Conservation (phyloP, 2,888 invertebrate species). For the Isoperla grammatica region DNA sequence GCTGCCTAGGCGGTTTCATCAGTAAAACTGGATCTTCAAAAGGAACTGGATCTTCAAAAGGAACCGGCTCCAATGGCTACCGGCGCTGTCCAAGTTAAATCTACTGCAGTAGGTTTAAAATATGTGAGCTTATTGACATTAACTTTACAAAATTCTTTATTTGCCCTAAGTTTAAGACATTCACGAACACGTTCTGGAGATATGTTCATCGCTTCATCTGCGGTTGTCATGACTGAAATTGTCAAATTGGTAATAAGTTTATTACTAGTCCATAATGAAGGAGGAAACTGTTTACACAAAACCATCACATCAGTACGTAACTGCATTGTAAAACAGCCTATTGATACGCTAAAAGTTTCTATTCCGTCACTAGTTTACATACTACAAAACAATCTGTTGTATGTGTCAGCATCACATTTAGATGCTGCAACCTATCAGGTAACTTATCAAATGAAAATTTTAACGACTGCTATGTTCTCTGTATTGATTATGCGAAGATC, state of each 20-base stretch:
- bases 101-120: too few relatives aligned
- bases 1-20: too few relatives aligned
- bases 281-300: slow-evolving; percentile 53
- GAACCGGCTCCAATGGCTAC: too few relatives aligned
- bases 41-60: too few relatives aligned
- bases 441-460: slow-evolving; percentile 93
- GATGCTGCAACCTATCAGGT: slow-evolving; percentile 99
- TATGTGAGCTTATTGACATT: too few relatives aligned
- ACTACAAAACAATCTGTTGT: slow-evolving; percentile 94
- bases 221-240: slow-evolving; percentile 88
- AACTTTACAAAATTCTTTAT: too few relatives aligned
- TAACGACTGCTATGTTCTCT: slow-evolving; percentile 97
- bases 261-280: slow-evolving; percentile 69
- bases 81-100: too few relatives aligned
- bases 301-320: slow-evolving; percentile 57
- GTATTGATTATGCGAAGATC: slow-evolving; percentile 77
- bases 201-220: slow-evolving; percentile 89
- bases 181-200: slow-evolving; percentile 54
- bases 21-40: too few relatives aligned
- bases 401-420: slow-evolving; percentile 93
- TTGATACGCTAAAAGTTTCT: slow-evolving; percentile 85
- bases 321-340: slow-evolving; percentile 72
- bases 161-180: too few relatives aligned
- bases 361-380: slow-evolving; percentile 94
- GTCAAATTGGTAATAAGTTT: slow-evolving; percentile 81